These are phyloP conservation scores for Spongilla lacustris DNA, from an alignment of 37 sponge, comb jelly and placozoan species.

Conservation along the genomic window DNA sequence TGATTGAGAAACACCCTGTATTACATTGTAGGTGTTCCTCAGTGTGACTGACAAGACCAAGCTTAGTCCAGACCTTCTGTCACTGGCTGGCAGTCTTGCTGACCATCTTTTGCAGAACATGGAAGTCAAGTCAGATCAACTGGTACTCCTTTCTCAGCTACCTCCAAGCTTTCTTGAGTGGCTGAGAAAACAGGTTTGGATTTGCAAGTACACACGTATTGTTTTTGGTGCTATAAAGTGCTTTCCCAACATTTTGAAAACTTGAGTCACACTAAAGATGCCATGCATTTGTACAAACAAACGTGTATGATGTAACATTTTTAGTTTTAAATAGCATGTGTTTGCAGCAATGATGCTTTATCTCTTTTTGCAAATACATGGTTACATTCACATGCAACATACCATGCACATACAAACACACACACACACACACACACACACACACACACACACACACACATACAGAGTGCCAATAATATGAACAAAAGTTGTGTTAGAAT, in stretches of 20 bases:
- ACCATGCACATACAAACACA: too few species aligned
- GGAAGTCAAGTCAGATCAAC: constrained; percentile 13
- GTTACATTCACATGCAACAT: too few species aligned
- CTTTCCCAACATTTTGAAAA: too few species aligned
- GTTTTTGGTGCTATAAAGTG: too few species aligned
- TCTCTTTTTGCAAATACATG: too few species aligned
- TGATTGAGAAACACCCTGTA: too few species aligned
- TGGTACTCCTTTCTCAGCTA: constrained; percentile 39
- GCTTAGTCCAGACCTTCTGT: constrained; percentile 8
- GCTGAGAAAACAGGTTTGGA: constrained; percentile 58
- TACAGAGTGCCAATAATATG: constrained; percentile 5
- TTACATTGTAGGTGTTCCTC: constrained; percentile 50
- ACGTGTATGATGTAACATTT: too few species aligned
- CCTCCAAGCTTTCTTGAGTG: constrained; percentile 54
- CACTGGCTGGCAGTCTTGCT: constrained; percentile 23
- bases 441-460: neutral
- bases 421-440: too few species aligned
- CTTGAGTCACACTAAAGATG: too few species aligned
- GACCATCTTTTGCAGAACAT: constrained; percentile 29
- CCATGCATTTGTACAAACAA: neutral
- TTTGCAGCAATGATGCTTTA: too few species aligned
- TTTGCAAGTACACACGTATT: too few species aligned
- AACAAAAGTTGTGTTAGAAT: constrained; percentile 3
- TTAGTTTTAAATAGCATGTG: too few species aligned
- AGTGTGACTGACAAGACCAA: constrained; percentile 14